Evolutionary conservation across 2,888 invertebrate species (phyloP), one percentile per base, ranked within the genome.

Genomic region (Strigamia crassipes): DNA sequence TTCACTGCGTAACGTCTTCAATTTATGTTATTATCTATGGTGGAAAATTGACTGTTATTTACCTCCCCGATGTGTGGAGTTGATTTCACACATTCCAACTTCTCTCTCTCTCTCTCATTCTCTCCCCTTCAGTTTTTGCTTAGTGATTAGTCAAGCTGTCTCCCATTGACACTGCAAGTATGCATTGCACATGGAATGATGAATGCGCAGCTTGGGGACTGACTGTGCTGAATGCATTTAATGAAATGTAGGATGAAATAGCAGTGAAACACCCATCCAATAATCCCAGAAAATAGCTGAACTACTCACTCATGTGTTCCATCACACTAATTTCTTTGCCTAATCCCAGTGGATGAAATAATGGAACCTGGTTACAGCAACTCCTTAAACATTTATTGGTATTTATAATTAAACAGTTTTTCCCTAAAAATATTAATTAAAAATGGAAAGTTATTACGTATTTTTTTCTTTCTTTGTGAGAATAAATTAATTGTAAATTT

Each of bases 41-140:
- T 73, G 73, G 73, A 73, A 73, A 73, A 73, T 73, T 73, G 73
- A 73, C 73, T 73, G 73, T 73, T 73, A 73, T 73, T 73, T 73
- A 73, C 73, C 73, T 73, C 73, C 73, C 73, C 31, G 73, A 73
- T 31, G 15, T 73, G 73, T n/a, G 73, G 73, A 73, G 73, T 73
- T 73, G 73, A 73, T 73, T 73, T 73, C 73, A 73, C 73, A 73
- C 73, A 73, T 73, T 73, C 73, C 73, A 73, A 73, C 73, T 31
- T 73, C 56, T 73, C 73, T 73, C 73, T 73, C 73, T 21, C 56
- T 6, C n/a, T 12, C 21, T 27, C n/a, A n/a, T n/a, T n/a, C n/a
- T 31, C 73, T 31, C 73, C 31, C 73, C 73, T 73, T 27, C 73
- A 73, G 73, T 73, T 73, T 73, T 73, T 73, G 73, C 73, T 73